Base-by-base conservation (phyloP, 2,113 vertebrate genomes). In the Actenoides lindsayi region DNA sequence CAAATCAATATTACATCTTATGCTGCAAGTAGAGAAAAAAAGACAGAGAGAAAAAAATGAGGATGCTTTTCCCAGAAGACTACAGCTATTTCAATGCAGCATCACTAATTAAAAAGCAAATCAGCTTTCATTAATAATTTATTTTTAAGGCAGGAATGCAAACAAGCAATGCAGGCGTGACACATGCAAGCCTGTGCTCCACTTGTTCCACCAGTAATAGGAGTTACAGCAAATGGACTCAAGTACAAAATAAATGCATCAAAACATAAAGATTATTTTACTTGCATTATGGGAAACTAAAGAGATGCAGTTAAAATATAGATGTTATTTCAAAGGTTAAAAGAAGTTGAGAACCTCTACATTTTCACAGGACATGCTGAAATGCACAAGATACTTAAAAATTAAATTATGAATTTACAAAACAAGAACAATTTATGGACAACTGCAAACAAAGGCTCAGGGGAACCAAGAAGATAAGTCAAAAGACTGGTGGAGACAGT, bases 41-140 rank as follows among this genome's bases (percentile, higher is more conserved):
- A 69, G 13, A 16, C 25, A 82, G 13, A 79, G 35, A 76, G 51
- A 75, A 91, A 86, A 91, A 80, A 77, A 9, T 39, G 28, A 68
- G 20, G 25, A 64, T 39, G 27, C 9, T 80, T 95, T 88, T 86
- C 79, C 59, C 63, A 76, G 53, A 95, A 84, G 70, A 69, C 28
- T 77, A 68, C 50, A 74, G 41, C 16, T 86, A 86, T 79, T 84
- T 92, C 68, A 69, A 65, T 73, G 75, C 50, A 85, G 39, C 44
- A 79, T 57, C 65, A 27, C 54, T 80, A 91, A 94, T 88, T 73
- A 88, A 93, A 68, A 90, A 90, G 54, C 41, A 93, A 91, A 92
- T 74, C 64, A 88, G 59, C 50, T 91, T 91, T 46, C 70, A 79
- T 80, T 68, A 92, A 69, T 44, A 73, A 65, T 91, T 93, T 88